Conservation (phyloP, 2,797 vertebrate species). For the Macroramphosus scolopax region DNA sequence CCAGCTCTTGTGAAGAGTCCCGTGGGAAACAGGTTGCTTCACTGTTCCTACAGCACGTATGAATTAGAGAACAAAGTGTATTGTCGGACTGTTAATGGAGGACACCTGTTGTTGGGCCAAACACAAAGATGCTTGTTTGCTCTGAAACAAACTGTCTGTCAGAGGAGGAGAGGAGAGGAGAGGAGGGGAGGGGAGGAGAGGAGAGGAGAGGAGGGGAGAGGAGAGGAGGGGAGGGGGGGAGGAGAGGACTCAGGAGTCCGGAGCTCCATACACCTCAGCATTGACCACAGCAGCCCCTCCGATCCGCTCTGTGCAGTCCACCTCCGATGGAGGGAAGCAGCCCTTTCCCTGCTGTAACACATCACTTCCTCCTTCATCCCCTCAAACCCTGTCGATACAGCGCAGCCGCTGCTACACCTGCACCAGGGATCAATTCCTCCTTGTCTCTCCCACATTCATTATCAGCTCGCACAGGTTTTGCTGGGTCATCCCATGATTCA, state of each 20-base stretch:
- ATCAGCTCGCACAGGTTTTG: too few relatives aligned
- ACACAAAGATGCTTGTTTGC: slow-evolving; percentile 63
- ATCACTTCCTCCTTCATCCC: slow-evolving; percentile 5
- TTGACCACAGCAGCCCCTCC: neutral
- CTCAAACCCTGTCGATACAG: slow-evolving; percentile 1
- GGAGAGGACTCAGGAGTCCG: too few relatives aligned
- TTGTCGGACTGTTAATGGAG: slow-evolving; percentile 56
- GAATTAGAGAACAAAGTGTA: slow-evolving; percentile 58
- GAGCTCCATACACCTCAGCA: too few relatives aligned
- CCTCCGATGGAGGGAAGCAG: too few relatives aligned
- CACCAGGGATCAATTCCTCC: slow-evolving; percentile 1
- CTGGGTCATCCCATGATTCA: too few relatives aligned
- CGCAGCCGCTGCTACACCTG: neutral
- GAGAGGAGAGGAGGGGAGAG: slow-evolving; percentile 12
- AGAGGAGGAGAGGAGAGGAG: slow-evolving; percentile 33
- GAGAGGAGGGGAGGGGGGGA: slow-evolving; percentile 9
- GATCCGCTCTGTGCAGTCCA: neutral
- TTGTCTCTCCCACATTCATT: too few relatives aligned
- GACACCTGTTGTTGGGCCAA: slow-evolving; percentile 63
- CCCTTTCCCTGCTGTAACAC: slow-evolving; percentile 1
- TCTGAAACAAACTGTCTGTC: slow-evolving; percentile 19
- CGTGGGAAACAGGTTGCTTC: slow-evolving; percentile 47
- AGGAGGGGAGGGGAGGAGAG: slow-evolving; percentile 35
- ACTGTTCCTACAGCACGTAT: slow-evolving; percentile 41
- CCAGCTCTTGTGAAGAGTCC: slow-evolving; percentile 14